These are phyloP conservation scores for Holacanthus passer DNA, from an alignment of 2,113 vertebrate genomes.

Conservation along the genomic window DNA sequence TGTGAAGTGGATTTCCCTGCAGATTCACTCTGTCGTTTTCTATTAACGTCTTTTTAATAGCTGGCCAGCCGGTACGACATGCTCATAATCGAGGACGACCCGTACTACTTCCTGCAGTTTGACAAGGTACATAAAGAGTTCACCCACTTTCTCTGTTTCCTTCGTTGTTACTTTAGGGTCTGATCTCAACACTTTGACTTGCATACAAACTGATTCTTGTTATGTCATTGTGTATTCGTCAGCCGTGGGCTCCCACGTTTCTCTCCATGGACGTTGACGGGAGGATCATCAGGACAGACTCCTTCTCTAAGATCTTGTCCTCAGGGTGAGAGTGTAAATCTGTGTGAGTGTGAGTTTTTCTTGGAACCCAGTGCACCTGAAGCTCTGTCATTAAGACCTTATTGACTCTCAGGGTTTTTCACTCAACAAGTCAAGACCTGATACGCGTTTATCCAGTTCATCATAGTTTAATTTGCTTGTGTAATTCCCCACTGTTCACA, in stretches of 20 bases:
- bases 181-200: neutral
- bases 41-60: slow-evolving; percentile 75
- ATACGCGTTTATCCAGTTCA: neutral
- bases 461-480: slow-evolving; percentile 13
- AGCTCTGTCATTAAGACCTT: no score
- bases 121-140: slow-evolving; percentile 85
- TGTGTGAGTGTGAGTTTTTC: neutral
- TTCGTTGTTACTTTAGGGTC: neutral
- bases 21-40: neutral
- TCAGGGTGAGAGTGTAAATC: slow-evolving; percentile 78
- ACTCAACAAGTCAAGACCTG: neutral
- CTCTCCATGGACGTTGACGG: slow-evolving; percentile 86
- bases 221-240: neutral
- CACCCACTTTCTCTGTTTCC: neutral
- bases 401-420: neutral
- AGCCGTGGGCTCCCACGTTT: slow-evolving; percentile 85
- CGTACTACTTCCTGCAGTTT: slow-evolving; percentile 98
- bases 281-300: slow-evolving; percentile 84
- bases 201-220: neutral
- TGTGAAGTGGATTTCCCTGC: slow-evolving; percentile 25
- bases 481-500: neutral
- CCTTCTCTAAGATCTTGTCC: slow-evolving; percentile 89
- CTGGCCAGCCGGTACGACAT: slow-evolving; percentile 93
- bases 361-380: neutral
- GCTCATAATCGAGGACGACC: slow-evolving; percentile 97